Evolutionary conservation across 2,797 vertebrate genomes (phyloP).

Genomic region (Enteromius anoplus): DNA sequence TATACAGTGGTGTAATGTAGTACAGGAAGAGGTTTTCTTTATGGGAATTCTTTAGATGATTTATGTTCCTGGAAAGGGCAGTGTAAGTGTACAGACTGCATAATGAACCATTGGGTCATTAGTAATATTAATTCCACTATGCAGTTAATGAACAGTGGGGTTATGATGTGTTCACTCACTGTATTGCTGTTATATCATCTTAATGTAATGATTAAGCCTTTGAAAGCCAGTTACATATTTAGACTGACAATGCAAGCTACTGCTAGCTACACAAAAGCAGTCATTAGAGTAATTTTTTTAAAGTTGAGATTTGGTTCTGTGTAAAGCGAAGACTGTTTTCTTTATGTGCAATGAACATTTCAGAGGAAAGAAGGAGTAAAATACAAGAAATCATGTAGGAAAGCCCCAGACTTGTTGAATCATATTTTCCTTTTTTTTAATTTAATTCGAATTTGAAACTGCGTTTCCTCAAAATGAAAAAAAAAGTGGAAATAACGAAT

Average conservation of each 20-base stretch:
- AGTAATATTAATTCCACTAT: not conserved
- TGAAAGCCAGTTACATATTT: not conserved
- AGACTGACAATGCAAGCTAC: not conserved
- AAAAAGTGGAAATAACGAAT: too few relatives aligned
- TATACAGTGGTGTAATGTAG: not conserved
- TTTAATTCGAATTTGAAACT: too few relatives aligned
- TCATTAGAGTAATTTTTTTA: too few relatives aligned
- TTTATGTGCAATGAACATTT: not conserved
- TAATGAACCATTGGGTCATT: not conserved
- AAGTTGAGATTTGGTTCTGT: not conserved
- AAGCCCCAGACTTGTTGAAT: not conserved
- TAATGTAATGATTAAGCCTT: constrained; percentile 31
- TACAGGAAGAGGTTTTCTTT: not conserved
- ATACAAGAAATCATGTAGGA: not conserved
- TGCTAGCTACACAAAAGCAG: too few relatives aligned
- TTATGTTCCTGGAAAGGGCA: not conserved
- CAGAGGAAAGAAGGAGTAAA: not conserved
- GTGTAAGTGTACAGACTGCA: not conserved
- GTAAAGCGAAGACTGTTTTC: not conserved
- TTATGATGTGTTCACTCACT: not conserved
- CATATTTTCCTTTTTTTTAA: not conserved
- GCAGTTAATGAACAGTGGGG: not conserved
- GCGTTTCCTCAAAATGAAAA: too few relatives aligned
- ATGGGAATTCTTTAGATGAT: not conserved
- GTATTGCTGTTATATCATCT: not conserved